Percentiles rank a stretch among this genome's conserved stretches.
Evolutionary conservation across 2,113 vertebrate species (phyloP).

Genomic region (Callipepla squamata): DNA sequence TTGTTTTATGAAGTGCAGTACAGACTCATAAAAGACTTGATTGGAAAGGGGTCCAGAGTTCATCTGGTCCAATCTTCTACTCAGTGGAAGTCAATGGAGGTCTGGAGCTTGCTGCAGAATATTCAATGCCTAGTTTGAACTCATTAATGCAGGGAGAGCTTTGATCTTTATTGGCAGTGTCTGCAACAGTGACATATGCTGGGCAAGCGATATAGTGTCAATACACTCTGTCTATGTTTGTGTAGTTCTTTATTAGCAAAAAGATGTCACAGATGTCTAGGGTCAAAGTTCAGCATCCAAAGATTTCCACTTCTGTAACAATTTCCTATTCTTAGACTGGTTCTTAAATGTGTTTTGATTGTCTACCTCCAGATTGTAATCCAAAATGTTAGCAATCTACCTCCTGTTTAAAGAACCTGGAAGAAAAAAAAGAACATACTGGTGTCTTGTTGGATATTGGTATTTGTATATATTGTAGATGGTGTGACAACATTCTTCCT

Average conservation of each 20-base stretch:
- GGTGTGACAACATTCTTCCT: neutral
- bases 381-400: neutral
- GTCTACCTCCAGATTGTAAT: constrained; percentile 6
- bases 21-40: neutral
- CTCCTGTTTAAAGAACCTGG: neutral
- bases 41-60: neutral
- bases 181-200: neutral
- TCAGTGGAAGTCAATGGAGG: neutral
- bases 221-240: constrained; percentile 11
- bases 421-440: neutral
- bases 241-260: neutral
- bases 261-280: neutral
- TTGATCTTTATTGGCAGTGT: neutral
- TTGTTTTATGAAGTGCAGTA: neutral
- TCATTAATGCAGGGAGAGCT: neutral
- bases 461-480: neutral
- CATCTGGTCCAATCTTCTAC: neutral
- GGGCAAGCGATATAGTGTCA: neutral
- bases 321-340: neutral
- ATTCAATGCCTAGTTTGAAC: neutral
- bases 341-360: neutral
- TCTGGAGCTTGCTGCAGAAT: neutral
- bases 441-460: neutral
- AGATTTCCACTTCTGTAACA: neutral
- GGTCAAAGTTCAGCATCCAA: neutral